Evolutionary conservation across 2,888 invertebrate genomes (phyloP).

Genomic region (Gnatocerus cornutus): DNA sequence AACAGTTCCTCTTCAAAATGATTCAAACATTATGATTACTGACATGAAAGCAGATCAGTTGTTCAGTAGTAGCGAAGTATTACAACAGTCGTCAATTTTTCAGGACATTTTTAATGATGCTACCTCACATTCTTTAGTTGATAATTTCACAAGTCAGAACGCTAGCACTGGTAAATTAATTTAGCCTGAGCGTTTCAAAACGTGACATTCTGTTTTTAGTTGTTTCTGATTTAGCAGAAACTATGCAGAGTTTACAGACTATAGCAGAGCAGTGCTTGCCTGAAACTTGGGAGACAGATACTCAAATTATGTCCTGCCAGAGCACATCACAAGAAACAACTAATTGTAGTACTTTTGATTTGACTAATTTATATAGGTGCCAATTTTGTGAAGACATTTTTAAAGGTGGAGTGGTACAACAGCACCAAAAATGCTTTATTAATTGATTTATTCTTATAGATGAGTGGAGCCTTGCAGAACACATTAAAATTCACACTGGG

Average conservation of each 20-base stretch:
- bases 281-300: slow-evolving; percentile 68
- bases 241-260: slow-evolving; percentile 69
- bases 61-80: slow-evolving; percentile 64
- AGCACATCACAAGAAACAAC: slow-evolving; percentile 60
- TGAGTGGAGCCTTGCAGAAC: slow-evolving; percentile 68
- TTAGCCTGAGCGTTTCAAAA: neutral
- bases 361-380: slow-evolving; percentile 65
- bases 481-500: slow-evolving; percentile 67
- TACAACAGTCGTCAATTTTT: slow-evolving; percentile 67
- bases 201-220: slow-evolving; percentile 47
- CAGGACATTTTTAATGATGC: slow-evolving; percentile 69
- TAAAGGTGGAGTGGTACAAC: slow-evolving; percentile 63
- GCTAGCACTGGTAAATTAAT: slow-evolving; percentile 61
- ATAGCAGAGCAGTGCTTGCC: slow-evolving; percentile 70
- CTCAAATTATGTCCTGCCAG: slow-evolving; percentile 62
- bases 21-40: slow-evolving; percentile 58
- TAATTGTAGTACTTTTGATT: slow-evolving; percentile 62
- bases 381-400: slow-evolving; percentile 68
- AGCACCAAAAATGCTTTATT: neutral
- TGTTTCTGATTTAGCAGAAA: slow-evolving; percentile 67
- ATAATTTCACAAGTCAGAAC: slow-evolving; percentile 65
- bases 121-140: slow-evolving; percentile 65
- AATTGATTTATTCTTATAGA: slow-evolving; percentile 58
- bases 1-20: slow-evolving; percentile 56
- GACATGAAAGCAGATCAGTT: slow-evolving; percentile 64